Evolutionary conservation across 1,140 invertebrate genomes (phyloP).

Genomic region (Phocides pigmalion): DNA sequence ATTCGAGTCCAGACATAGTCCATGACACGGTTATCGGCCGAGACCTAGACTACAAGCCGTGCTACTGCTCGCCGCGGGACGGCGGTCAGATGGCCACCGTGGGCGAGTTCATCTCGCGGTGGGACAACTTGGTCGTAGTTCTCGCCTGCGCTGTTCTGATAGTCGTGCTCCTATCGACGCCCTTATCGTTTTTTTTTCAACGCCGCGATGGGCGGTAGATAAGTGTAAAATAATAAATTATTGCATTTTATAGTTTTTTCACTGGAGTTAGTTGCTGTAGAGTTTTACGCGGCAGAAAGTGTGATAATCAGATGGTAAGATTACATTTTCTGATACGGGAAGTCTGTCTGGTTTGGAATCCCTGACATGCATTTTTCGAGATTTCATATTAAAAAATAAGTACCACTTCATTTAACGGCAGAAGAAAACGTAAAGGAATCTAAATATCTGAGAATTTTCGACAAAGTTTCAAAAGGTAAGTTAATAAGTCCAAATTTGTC

Average conservation of each 20-base stretch:
- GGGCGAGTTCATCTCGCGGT: constrained; percentile 22
- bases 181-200: constrained; percentile 34
- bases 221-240: constrained; percentile 12
- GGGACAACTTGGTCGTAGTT: constrained; percentile 41
- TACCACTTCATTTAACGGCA: too few species aligned
- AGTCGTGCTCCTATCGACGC: constrained; percentile 33
- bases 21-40: background rate
- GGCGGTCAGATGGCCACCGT: constrained; percentile 31
- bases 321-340: too few species aligned
- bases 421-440: too few species aligned
- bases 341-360: too few species aligned
- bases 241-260: background rate
- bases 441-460: too few species aligned
- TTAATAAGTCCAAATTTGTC: too few species aligned
- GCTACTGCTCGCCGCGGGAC: constrained; percentile 21
- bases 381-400: too few species aligned
- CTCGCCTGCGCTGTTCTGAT: constrained; percentile 40
- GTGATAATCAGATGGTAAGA: too few species aligned
- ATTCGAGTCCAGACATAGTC: constrained; percentile 32
- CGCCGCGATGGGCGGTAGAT: constrained; percentile 7
- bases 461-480: too few species aligned
- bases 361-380: too few species aligned
- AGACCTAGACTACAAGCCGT: constrained; percentile 17
- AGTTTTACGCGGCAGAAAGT: too few species aligned
- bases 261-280: background rate